Evolutionary conservation across 2,888 invertebrate species (phyloP), one percentile per base, ranked within the genome.

Genomic region (Piscicola geometra): DNA sequence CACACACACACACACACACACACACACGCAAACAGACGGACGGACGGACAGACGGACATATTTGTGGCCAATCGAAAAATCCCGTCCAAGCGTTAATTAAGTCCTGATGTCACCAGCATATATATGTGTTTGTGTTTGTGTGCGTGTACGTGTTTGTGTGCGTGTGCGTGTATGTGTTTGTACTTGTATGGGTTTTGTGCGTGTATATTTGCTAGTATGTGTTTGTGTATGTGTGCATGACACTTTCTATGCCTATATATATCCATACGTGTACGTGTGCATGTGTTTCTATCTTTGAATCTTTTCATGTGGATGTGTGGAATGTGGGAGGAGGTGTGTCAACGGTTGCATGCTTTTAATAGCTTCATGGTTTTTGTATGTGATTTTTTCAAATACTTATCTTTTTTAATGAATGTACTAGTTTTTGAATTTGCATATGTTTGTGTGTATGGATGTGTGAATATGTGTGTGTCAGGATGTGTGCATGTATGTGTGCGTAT

Each of bases 1-100:
- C 60, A 56, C 60, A 56, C 60, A 56, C 60, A 56, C 60, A 56
- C 60, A 56, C 60, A 56, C 60, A 56, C 60, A 41, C 41, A 41
- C 41, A 41, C 41, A 41, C 41, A 15, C 41, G 5, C 41, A 15
- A 5, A 41, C 41, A 15, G 9, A 15, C 41, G 41, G 9, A 41
- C 41, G 15, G 9, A 41, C 41, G 15, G 9, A 41, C 41, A 5
- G 15, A 41, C 41, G 15, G 15, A 15, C 41, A 41, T 41, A 41
- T 41, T 41, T 41, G 60, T n/a, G 60, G n/a, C 60, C 60, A 56
- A 56, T 56, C 21, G 60, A 25, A 56, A 56, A 25, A 25, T 5
- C 21, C 60, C n/a, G 41, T 41, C 3, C n/a, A 56, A 56, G 60
- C 60, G 60, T 25, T 56, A 56, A 56, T 56, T 56, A 56, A 56